Evolutionary conservation across 2,888 invertebrate species (phyloP), one percentile per base, ranked within the genome.

Genomic region (Drosophila mimica): DNA sequence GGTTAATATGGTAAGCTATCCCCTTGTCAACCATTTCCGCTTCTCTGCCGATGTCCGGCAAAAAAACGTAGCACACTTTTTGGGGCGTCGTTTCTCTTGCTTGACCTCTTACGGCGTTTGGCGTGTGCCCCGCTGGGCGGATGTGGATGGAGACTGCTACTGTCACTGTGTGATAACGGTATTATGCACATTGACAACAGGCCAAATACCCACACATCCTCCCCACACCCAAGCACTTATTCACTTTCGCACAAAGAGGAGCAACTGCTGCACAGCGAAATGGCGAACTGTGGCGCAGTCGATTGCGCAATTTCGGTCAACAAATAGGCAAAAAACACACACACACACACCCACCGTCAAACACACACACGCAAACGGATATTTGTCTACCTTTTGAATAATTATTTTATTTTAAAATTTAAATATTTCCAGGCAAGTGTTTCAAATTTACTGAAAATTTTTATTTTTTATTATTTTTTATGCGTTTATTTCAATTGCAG

Each of bases 121-220:
- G 28, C 33, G 54, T n/a, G 40, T 40, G 38, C 48, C 49, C 61
- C 53, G 43, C 62, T 56, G 67, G 43, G 52, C 25, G 65, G 30
- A 38, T 49, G 62, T 65, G 65, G 56, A 30, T 54, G 57, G 71
- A 70, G 70, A 70, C 74, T 78, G 76, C 74, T 74, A 65, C 83
- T 82, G 82, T 84, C 76, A 82, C 79, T 79, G 79, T 59, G 73
- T 78, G 85, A 86, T 86, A 86, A 86, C 80, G 88, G 89, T 87
- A 87, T 86, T 89, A 89, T 82, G 88, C 82, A 71, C 89, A 86
- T 71, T 84, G 85, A 87, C 88, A 86, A 84, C 85, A 76, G 73
- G 59, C 64, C 63, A 40, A 68, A 70, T 60, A 61, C 46, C 54
- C 46, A 40, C 40, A 40, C 25, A 17, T 7, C 43, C 15, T 43